Evolutionary conservation across 2,888 invertebrate genomes (phyloP), one percentile per base, ranked within the genome.

Genomic region (Heliothis peltigera): DNA sequence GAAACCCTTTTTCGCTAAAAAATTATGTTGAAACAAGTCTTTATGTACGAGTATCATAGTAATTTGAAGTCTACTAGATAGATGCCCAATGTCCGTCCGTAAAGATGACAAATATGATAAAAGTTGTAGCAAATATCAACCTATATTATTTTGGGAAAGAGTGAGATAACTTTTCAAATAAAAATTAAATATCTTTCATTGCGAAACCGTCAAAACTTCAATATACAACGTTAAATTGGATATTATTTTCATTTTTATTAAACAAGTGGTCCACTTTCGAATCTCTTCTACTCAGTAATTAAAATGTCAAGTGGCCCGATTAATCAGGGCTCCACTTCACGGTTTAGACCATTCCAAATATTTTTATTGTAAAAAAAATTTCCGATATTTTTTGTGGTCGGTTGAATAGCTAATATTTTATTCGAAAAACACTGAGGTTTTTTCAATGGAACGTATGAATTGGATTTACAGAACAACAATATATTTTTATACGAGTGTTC

Each of bases 301-400:
- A 39, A 39, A 39, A 39, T 39, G 39, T 39, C 39, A 39, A 39
- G 39, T 39, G 10, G 15, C 5, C 39, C 39, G 15, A 39, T 39
- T 39, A 39, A 39, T 39, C 39, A 39, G n/a, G 39, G 39, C 15
- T 2, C 39, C 5, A 39, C 39, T 39, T n/a, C 39, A 39, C 39
- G 39, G 39, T 39, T n/a, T 39, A 39, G 39, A n/a, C 39, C 1
- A n/a, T 15, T 4, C 39, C 4, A n/a, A 39, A 39, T 39, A 39
- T 39, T 39, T 39, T 39, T 39, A 39, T n/a, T 39, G 39, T 39
- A 39, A 39, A n/a, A 39, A 39, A 35, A 39, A 39, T n/a, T n/a
- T n/a, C n/a, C 39, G n/a, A 39, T 39, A 39, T 39, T 39, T 39
- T 39, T 39, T 39, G 39, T 39, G n/a, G 39, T 39, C 39, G 39